Evolutionary conservation across 2,113 vertebrate species (phyloP), one percentile per base, ranked within the genome.

Genomic region (Lepidothrix coronata): DNA sequence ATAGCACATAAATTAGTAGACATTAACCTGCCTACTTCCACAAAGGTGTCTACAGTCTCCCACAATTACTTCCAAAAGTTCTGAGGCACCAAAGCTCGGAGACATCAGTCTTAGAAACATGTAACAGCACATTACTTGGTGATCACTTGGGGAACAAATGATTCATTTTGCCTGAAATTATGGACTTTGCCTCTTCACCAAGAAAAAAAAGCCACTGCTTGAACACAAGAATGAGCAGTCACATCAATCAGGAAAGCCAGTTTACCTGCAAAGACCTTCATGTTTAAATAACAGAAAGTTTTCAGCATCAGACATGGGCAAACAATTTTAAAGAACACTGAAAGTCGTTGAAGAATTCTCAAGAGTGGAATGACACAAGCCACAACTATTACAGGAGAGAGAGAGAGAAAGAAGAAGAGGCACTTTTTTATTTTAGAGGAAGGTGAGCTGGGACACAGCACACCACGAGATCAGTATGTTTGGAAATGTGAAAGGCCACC

Each of bases 391-490:
- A 35, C 9, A 41, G 48, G 28, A 77, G 24, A 59, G 20, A 33
- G 37, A 43, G 37, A 43, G 30, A 43, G 43, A 4, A 49, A 59
- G 49, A 66, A 52, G n/a, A 67, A 75, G 33, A 33, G 52, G 14
- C 24, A 30, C 21, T 88, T 57, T 3, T 39, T 27, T 75, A 19
- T 39, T 49, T 71, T 44, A 39, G 41, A 90, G 57, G 65, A 62
- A 85, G n/a, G 43, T 8, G 68, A 85, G 73, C 59, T 68, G 61
- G 54, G 70, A 76, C 68, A 72, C 37, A 73, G 51, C 43, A 46
- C 2, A 1, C 9, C 39, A 20, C 28, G 10, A 25, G 28, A 27
- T 46, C n/a, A 24, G 28, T 10, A 24, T 1, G 1, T 52, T 31
- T 66, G 76, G 61, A 94, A 61, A 61, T 57, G 35, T 35, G 39